phyloP scores from a whole-genome alignment of 2,113 vertebrate species.

The Gasterosteus aculeatus region DNA sequence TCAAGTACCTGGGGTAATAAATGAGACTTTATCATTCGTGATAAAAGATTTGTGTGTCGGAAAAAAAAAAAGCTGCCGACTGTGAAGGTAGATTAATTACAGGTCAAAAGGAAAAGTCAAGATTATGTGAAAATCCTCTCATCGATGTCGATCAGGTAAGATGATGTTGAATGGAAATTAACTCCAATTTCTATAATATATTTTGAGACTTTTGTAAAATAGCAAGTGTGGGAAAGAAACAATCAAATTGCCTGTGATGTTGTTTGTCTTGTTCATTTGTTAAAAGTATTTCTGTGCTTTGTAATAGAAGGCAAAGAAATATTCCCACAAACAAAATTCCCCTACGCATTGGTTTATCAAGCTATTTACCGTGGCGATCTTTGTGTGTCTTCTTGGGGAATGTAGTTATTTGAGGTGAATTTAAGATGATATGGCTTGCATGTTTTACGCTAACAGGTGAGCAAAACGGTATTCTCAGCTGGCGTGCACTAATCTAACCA shows the following conservation, averaged over 20 bases:
- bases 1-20: conserved; percentile 74
- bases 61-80: neutral
- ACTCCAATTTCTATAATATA: neutral
- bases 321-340: neutral
- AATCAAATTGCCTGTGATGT: neutral
- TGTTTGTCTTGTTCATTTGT: neutral
- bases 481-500: neutral
- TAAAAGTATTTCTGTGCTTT: neutral
- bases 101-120: conserved; percentile 59
- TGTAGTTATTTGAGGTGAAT: neutral
- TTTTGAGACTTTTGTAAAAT: neutral
- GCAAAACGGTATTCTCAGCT: neutral
- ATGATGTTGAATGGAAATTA: neutral
- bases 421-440: neutral
- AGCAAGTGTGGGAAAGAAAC: neutral
- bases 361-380: neutral
- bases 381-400: neutral
- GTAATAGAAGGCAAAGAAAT: neutral
- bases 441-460: neutral
- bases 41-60: conserved; percentile 52
- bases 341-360: neutral
- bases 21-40: conserved; percentile 73
- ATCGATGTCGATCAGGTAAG: conserved; percentile 34
- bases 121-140: conserved; percentile 41
- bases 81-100: conserved; percentile 59